Evolutionary conservation across 2,113 vertebrate species (phyloP).

Genomic region (Xiphophorus hellerii): DNA sequence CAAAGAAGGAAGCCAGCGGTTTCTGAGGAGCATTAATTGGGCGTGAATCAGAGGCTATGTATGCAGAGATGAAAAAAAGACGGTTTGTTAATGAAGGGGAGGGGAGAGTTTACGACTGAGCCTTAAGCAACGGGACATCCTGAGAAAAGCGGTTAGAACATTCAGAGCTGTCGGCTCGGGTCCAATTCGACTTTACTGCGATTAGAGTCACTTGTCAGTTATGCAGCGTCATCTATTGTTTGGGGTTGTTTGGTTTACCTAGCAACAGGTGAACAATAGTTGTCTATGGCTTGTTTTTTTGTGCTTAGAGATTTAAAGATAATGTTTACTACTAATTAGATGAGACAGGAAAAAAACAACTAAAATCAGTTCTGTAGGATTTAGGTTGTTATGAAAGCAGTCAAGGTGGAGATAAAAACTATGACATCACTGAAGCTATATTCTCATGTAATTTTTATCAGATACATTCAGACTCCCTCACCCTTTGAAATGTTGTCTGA

Average conservation of each 20-base stretch:
- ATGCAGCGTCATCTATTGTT: constrained; percentile 39
- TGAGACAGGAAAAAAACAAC: neutral
- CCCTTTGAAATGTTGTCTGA: constrained; percentile 1
- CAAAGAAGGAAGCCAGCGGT: constrained; percentile 45
- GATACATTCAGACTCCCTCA: constrained; percentile 19
- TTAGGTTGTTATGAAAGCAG: neutral
- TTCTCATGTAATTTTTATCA: neutral
- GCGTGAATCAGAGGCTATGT: constrained; percentile 70
- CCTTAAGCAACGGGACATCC: constrained; percentile 46
- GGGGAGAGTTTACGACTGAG: constrained; percentile 62
- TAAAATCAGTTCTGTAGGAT: neutral
- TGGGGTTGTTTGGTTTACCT: constrained; percentile 54
- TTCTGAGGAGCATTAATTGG: constrained; percentile 46
- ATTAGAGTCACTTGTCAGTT: constrained; percentile 13
- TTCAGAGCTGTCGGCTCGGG: constrained; percentile 23
- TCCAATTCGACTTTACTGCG: constrained; percentile 6
- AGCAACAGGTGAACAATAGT: constrained; percentile 57
- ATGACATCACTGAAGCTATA: too few species aligned
- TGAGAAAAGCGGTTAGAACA: constrained; percentile 26
- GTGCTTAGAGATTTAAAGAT: neutral
- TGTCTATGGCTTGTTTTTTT: neutral
- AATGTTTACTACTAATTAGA: neutral
- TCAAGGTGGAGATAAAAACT: neutral
- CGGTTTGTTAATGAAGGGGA: constrained; percentile 60
- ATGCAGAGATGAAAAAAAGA: constrained; percentile 67